Evolutionary conservation across 2,888 invertebrate genomes (phyloP).

Genomic region (Salpingus planirostris): DNA sequence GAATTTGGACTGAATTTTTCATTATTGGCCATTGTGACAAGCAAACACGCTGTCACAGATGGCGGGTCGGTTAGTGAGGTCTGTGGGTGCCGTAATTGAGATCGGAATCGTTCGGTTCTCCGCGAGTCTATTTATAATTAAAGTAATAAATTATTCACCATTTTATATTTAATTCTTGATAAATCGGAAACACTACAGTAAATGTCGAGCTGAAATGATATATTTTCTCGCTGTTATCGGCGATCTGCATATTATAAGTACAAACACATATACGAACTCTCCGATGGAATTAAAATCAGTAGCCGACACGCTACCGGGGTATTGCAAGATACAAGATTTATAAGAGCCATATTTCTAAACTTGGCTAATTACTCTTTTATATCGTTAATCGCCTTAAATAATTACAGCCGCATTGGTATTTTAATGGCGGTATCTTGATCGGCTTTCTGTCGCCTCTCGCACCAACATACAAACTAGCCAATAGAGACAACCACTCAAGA

Average conservation of each 20-base stretch:
- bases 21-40: too few species aligned
- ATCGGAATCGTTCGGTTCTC: too few species aligned
- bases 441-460: background rate
- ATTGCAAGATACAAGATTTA: slow-evolving; percentile 11
- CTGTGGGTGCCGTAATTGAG: too few species aligned
- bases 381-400: slow-evolving; percentile 13
- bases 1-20: too few species aligned
- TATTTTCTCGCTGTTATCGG: slow-evolving; percentile 12
- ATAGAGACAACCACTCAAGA: too few species aligned
- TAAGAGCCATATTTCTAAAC: slow-evolving; percentile 4
- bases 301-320: slow-evolving; percentile 8
- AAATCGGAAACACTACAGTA: slow-evolving; percentile 9
- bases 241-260: slow-evolving; percentile 16
- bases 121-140: too few species aligned
- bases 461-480: too few species aligned
- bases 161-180: slow-evolving; percentile 10
- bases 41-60: too few species aligned
- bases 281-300: slow-evolving; percentile 10
- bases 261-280: slow-evolving; percentile 9
- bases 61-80: too few species aligned
- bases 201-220: slow-evolving; percentile 13
- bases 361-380: slow-evolving; percentile 13
- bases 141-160: too few species aligned
- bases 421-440: slow-evolving; percentile 9
- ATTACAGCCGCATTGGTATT: slow-evolving; percentile 9